phyloP scores from a whole-genome alignment of 2,113 vertebrate species.

The Parotia lawesii region DNA sequence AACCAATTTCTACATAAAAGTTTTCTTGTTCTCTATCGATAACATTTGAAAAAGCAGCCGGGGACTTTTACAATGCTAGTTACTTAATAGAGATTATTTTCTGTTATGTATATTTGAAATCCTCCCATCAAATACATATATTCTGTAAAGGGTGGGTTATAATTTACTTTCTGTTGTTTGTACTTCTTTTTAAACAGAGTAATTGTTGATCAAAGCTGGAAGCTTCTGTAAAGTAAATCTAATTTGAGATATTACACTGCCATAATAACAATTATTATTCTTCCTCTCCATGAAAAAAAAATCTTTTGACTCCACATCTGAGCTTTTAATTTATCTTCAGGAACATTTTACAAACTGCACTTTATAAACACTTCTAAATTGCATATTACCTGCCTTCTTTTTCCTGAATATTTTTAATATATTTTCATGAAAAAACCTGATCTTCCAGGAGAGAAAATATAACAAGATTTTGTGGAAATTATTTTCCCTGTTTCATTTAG shows the following conservation, averaged over 20 bases:
- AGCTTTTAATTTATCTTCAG: not conserved
- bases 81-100: not conserved
- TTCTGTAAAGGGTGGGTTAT: not conserved
- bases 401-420: not conserved
- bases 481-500: not conserved
- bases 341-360: not conserved
- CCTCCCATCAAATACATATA: not conserved
- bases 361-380: not conserved
- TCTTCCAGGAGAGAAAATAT: not conserved
- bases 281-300: not conserved
- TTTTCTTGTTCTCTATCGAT: not conserved
- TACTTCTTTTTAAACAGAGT: not conserved
- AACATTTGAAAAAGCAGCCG: not conserved
- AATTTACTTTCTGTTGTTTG: not conserved
- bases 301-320: not conserved
- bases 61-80: not conserved
- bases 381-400: not conserved
- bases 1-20: not conserved
- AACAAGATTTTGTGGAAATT: not conserved
- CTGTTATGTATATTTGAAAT: not conserved
- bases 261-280: not conserved
- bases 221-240: not conserved
- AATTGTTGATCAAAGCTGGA: not conserved
- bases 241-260: not conserved
- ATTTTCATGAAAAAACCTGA: not conserved